Evolutionary conservation across 2,797 vertebrate species (phyloP).

Genomic region (Eulemur mongoz): DNA sequence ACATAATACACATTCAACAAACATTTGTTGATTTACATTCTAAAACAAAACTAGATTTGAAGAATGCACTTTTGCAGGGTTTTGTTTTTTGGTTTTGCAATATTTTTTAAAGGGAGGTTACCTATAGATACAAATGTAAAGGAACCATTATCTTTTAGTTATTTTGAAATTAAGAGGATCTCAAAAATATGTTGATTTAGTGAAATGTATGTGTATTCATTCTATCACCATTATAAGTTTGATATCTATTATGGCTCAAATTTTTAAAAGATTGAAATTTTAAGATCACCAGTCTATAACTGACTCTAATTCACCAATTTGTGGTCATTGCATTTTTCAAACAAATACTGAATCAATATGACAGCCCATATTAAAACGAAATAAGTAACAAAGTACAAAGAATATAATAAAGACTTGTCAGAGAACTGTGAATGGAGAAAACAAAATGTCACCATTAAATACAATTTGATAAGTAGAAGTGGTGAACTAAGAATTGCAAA

Average conservation of each 20-base stretch:
- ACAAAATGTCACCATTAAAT: background rate
- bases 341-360: background rate
- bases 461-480: background rate
- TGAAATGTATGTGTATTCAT: background rate
- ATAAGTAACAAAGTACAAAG: background rate
- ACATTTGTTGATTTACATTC: constrained; percentile 38
- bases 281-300: background rate
- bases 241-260: background rate
- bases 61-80: background rate
- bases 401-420: background rate
- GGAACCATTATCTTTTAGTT: background rate
- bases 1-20: background rate
- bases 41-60: background rate
- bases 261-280: background rate
- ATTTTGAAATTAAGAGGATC: background rate
- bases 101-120: background rate
- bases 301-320: background rate
- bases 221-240: background rate
- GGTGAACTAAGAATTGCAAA: background rate
- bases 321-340: background rate
- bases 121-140: background rate
- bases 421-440: background rate
- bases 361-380: background rate
- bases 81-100: background rate
- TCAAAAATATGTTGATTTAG: background rate